Percentiles rank a stretch among this genome's conserved stretches.
phyloP scores from a whole-genome alignment of 2,888 invertebrate species.

The Eledone cirrhosa region DNA sequence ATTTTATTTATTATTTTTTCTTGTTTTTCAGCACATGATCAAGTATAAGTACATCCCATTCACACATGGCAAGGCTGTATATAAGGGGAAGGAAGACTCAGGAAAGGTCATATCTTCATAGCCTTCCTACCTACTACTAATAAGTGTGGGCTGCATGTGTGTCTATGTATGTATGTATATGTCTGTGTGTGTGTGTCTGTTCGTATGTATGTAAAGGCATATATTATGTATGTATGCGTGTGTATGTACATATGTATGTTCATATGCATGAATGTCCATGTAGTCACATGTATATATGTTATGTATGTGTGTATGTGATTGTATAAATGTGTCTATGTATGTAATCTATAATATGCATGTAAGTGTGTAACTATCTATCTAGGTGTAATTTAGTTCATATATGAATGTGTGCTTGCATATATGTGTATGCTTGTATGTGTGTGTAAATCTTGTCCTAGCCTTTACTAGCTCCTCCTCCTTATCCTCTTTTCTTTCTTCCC shows the following conservation, averaged over 20 bases:
- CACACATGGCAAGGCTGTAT: slow-evolving; percentile 96
- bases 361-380: not conserved
- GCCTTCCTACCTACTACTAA: slow-evolving; percentile 3
- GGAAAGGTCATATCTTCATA: slow-evolving; percentile 58
- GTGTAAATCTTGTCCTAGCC: not conserved
- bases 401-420: not conserved
- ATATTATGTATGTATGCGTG: not conserved
- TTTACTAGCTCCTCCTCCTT: too few species aligned
- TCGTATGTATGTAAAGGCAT: not conserved
- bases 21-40: slow-evolving; percentile 91
- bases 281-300: not conserved
- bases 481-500: too few species aligned
- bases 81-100: slow-evolving; percentile 70
- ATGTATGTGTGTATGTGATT: not conserved
- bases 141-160: slow-evolving; percentile 8
- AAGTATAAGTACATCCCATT: slow-evolving; percentile 99
- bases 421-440: not conserved
- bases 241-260: not conserved
- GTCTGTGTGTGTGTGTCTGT: not conserved
- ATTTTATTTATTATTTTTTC: slow-evolving; percentile 10
- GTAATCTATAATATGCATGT: not conserved
- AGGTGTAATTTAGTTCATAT: not conserved
- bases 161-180: slow-evolving; percentile 13
- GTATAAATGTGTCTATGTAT: not conserved
- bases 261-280: not conserved